phyloP scores from a whole-genome alignment of 2,113 vertebrate species.

The Litocranius walleri region DNA sequence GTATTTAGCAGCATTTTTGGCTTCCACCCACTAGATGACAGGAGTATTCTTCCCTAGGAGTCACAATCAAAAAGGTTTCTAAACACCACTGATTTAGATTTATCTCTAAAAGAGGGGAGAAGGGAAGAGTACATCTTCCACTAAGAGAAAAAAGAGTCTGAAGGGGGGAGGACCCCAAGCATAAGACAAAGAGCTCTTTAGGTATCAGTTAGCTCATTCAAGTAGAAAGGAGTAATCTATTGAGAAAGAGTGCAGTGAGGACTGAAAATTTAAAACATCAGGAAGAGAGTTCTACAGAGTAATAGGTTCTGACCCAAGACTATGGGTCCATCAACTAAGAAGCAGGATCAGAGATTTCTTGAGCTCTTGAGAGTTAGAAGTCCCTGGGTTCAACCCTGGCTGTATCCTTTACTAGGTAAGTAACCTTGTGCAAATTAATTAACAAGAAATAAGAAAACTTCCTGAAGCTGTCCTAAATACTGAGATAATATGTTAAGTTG shows the following conservation, averaged over 20 bases:
- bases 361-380: neutral
- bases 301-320: neutral
- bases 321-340: neutral
- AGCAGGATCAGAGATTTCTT: neutral
- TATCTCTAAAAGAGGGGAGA: neutral
- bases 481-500: neutral
- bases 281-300: neutral
- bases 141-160: neutral
- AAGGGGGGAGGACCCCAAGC: neutral
- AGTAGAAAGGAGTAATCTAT: neutral
- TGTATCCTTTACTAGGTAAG: neutral
- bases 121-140: neutral
- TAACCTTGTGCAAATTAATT: neutral
- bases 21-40: neutral
- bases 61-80: neutral
- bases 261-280: neutral
- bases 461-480: neutral
- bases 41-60: neutral
- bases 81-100: neutral
- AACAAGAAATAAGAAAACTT: neutral
- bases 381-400: neutral
- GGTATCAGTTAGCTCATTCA: neutral
- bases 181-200: neutral
- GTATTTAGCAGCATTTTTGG: neutral
- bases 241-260: neutral